These are phyloP conservation scores for Eucidaris tribuloides DNA, from an alignment of 35 echinoderm and acorn worm species.

Conservation along the genomic window DNA sequence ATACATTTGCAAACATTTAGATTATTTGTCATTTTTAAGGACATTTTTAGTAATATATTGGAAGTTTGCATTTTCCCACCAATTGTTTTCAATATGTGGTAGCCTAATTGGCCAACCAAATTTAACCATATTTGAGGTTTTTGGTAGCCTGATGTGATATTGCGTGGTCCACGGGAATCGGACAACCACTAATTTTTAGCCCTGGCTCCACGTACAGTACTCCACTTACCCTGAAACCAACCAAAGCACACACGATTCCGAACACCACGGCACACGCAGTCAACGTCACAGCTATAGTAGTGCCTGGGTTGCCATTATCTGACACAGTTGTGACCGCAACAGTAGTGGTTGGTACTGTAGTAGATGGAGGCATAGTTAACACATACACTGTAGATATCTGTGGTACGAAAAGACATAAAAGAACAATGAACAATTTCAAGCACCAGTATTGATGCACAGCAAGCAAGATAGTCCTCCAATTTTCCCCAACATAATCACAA, in stretches of 20 bases:
- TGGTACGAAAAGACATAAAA: not conserved
- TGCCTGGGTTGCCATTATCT: not conserved
- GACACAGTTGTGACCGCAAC: too few species aligned
- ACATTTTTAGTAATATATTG: not conserved
- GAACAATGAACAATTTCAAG: not conserved
- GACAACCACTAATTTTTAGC: not conserved
- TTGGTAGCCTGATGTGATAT: not conserved
- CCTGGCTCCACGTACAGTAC: not conserved
- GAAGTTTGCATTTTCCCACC: not conserved
- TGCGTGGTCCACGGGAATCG: not conserved
- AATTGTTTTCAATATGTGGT: not conserved
- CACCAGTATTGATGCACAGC: not conserved
- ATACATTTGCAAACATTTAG: too few species aligned
- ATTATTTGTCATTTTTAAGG: too few species aligned
- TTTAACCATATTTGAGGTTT: too few species aligned
- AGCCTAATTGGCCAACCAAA: too few species aligned
- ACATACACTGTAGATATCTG: not conserved
- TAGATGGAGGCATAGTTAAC: not conserved
- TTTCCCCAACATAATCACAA: not conserved
- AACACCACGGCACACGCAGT: slow-evolving; percentile 13
- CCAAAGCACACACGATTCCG: not conserved
- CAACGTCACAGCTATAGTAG: not conserved
- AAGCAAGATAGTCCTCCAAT: not conserved
- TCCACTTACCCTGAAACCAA: slow-evolving; percentile 1
- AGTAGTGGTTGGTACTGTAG: not conserved